These are phyloP conservation scores for Poeciliopsis turrubarensis DNA, from an alignment of 2,113 vertebrate genomes.

Conservation along the genomic window DNA sequence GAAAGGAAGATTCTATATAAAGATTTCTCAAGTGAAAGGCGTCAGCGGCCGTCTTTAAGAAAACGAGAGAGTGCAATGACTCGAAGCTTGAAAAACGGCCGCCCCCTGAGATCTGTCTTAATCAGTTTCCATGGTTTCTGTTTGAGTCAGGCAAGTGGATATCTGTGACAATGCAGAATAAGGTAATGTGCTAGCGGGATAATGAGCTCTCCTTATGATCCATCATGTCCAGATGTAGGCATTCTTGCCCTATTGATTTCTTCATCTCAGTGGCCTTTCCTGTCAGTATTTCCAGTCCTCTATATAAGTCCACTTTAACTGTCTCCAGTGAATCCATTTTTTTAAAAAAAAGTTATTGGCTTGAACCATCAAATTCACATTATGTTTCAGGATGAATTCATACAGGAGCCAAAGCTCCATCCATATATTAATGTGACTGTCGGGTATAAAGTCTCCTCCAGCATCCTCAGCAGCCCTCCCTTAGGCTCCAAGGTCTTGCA, in stretches of 20 bases:
- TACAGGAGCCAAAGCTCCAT: neutral
- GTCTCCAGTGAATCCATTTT: neutral
- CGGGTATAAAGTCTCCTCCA: constrained; percentile 31
- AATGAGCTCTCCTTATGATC: constrained; percentile 65
- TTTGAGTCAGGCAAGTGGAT: constrained; percentile 28
- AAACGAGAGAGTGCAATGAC: constrained; percentile 33
- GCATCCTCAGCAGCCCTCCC: constrained; percentile 56
- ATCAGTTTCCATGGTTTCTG: constrained; percentile 55
- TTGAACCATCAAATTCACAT: neutral
- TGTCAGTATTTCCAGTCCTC: constrained; percentile 58
- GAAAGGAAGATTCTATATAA: constrained; percentile 20
- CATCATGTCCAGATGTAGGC: constrained; percentile 67
- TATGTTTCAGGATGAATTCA: constrained; percentile 1
- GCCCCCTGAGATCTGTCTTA: constrained; percentile 20
- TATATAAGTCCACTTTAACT: constrained; percentile 55
- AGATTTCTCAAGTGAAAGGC: constrained; percentile 6
- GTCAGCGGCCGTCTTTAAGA: constrained; percentile 14
- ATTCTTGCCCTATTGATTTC: constrained; percentile 68
- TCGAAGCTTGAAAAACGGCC: constrained; percentile 29
- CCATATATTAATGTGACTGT: constrained; percentile 36
- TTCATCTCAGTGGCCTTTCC: constrained; percentile 55
- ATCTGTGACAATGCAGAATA: constrained; percentile 21
- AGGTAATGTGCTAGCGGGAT: constrained; percentile 50
- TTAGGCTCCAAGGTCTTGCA: constrained; percentile 62
- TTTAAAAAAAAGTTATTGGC: neutral